Evolutionary conservation across 2,797 vertebrate genomes (phyloP).

Genomic region (Eutrigla gurnardus): DNA sequence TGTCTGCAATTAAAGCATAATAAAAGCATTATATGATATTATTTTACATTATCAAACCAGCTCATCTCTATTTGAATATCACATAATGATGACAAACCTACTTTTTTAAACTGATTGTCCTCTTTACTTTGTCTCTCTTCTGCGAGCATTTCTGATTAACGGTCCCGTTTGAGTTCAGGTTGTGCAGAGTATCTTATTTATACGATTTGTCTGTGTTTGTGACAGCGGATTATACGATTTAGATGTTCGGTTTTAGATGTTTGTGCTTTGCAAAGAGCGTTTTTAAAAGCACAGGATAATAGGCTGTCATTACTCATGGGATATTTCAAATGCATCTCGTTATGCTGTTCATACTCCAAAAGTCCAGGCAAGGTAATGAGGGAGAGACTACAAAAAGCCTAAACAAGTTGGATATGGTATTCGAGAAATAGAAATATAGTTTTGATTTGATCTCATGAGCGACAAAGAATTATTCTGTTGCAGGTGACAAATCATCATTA

Average conservation of each 20-base stretch:
- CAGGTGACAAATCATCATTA: neutral
- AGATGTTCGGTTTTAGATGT: neutral
- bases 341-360: neutral
- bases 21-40: neutral
- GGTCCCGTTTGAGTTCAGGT: neutral
- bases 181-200: neutral
- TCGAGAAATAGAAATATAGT: neutral
- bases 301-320: neutral
- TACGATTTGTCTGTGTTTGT: neutral
- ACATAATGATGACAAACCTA: neutral
- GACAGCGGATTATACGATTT: neutral
- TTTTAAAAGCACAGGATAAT: slow-evolving; percentile 1
- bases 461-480: neutral
- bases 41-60: neutral
- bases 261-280: neutral
- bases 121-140: neutral
- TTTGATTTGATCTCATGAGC: neutral
- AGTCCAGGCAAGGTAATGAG: neutral
- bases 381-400: neutral
- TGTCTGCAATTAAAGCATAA: neutral
- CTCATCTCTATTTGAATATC: neutral
- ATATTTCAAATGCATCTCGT: neutral
- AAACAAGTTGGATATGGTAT: neutral
- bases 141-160: neutral
- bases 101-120: neutral